Percentiles rank a stretch among this genome's conserved stretches.
These are phyloP conservation scores for Masnerella sp. DNA, from an alignment of 2,888 invertebrate genomes.

Conservation along the genomic window DNA sequence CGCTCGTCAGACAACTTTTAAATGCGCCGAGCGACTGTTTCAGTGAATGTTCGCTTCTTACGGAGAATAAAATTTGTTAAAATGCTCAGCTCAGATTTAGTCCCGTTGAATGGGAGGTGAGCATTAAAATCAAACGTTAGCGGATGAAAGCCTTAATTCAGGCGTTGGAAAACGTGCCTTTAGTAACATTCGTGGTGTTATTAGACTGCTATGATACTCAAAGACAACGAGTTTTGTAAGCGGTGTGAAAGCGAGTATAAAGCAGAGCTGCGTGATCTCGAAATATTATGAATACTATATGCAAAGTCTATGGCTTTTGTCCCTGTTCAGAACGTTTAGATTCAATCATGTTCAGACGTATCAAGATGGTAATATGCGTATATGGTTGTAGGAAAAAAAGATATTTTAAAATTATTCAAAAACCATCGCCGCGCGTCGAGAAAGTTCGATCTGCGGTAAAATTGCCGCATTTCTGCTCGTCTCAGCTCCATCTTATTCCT, in stretches of 20 bases:
- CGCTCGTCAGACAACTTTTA: too few relatives aligned
- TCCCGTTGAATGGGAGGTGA: conserved; percentile 20
- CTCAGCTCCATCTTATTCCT: too few relatives aligned
- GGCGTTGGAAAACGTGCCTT: conserved; percentile 34
- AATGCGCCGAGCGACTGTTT: not conserved
- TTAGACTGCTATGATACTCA: conserved; percentile 39
- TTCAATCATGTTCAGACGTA: too few relatives aligned
- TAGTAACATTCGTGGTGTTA: conserved; percentile 44
- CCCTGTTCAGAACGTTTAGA: too few relatives aligned
- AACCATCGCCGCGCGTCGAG: too few relatives aligned
- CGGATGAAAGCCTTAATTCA: conserved; percentile 50
- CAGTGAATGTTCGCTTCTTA: conserved; percentile 12
- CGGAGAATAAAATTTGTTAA: conserved; percentile 41
- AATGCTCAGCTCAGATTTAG: conserved; percentile 35
- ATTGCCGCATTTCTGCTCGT: too few relatives aligned
- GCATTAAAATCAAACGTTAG: conserved; percentile 46
- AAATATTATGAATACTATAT: conserved; percentile 17
- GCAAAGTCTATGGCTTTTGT: conserved; percentile 12
- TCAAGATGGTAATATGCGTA: too few relatives aligned
- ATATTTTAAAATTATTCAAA: too few relatives aligned
- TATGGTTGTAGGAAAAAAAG: too few relatives aligned
- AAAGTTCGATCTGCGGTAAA: too few relatives aligned
- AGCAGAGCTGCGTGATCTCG: conserved; percentile 28
- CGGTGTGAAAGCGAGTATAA: conserved; percentile 21
- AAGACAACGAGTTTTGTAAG: conserved; percentile 40